Evolutionary conservation across 2,113 vertebrate species (phyloP).

Genomic region (Etheostoma spectabile): DNA sequence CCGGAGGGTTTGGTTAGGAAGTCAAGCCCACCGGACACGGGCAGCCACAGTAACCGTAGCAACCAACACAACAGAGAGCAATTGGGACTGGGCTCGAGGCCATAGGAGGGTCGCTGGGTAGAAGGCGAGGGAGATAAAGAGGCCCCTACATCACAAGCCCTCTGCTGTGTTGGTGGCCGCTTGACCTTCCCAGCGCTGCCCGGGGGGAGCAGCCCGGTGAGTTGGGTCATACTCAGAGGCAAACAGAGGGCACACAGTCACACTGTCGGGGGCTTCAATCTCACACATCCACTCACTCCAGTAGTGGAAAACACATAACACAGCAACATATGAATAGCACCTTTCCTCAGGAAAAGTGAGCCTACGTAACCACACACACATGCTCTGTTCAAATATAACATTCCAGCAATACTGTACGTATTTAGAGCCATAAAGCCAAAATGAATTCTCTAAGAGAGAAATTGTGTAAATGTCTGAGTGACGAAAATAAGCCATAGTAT

Average conservation of each 20-base stretch:
- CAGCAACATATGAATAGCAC: constrained; percentile 31
- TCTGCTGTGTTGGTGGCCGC: constrained; percentile 62
- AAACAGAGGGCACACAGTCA: constrained; percentile 58
- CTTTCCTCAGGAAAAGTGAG: constrained; percentile 77
- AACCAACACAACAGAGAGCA: constrained; percentile 59
- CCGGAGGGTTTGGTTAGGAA: constrained; percentile 73
- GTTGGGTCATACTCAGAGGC: constrained; percentile 71
- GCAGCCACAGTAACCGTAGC: constrained; percentile 52
- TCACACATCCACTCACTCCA: constrained; percentile 27
- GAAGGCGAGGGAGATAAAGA: constrained; percentile 5
- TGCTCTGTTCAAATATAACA: constrained; percentile 49
- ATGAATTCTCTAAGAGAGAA: constrained; percentile 47
- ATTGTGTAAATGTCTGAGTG: constrained; percentile 47
- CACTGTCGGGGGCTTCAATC: constrained; percentile 21
- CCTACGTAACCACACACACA: constrained; percentile 18
- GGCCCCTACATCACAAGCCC: constrained; percentile 36
- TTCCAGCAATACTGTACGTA: constrained; percentile 74
- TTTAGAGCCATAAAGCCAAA: constrained; percentile 56
- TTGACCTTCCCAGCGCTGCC: constrained; percentile 77
- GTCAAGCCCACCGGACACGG: constrained; percentile 61
- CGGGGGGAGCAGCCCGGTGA: constrained; percentile 79
- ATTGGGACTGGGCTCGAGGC: constrained; percentile 2
- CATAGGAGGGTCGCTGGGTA: constrained; percentile 18
- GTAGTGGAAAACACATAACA: constrained; percentile 4
- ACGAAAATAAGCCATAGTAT: constrained; percentile 71